Base-by-base conservation (phyloP, 2,113 vertebrate genomes). In the Podarcis muralis region DNA sequence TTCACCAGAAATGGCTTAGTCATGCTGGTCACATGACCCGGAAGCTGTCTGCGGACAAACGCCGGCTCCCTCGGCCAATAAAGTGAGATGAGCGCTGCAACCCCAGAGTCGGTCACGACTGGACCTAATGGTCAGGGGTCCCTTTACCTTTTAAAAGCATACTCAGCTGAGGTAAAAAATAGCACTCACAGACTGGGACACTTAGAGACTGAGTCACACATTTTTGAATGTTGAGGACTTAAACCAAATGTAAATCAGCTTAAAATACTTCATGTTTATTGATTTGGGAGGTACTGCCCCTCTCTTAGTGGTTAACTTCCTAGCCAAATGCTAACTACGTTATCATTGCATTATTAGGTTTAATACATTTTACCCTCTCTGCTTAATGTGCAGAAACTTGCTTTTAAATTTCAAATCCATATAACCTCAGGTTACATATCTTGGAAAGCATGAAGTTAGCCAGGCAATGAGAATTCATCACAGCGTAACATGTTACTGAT, bases 391-490 rank as follows among this genome's bases (percentile, higher is more conserved):
- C 78, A 93, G 88, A 85, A 93, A 91, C 40, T 37, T 93, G 62
- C 83, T 95, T 93, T 93, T 53, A 93, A 92, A 85, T 87, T 90
- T 90, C 82, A 94, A 81, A 94, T 75, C 69, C 86, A 87, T 87
- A 65, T 89, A 78, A 81, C 94, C 94, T 90, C 93, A 85, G 86
- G 90, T 94, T 88, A 92, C 69, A 37, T 81, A 89, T 48, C 80
- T 85, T n/a, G 81, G 90, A 65, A 91, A 87, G 72, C 93, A 83
- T 83, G 18, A 92, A 62, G 90, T 84, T 87, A 88, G 92, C 37
- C 78, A 92, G 32, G 3, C 62, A 90, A 75, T 88, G 82, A 92
- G 87, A 92, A 93, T 93, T 93, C 87, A 94, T 96, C 93, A 86
- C 37, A 93, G 81, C 40, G 89, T 78, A 92, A 92, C 87, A 93